Base-by-base conservation (phyloP, 1,140 invertebrate species). In the Pseudomyrmex dendroicus region DNA sequence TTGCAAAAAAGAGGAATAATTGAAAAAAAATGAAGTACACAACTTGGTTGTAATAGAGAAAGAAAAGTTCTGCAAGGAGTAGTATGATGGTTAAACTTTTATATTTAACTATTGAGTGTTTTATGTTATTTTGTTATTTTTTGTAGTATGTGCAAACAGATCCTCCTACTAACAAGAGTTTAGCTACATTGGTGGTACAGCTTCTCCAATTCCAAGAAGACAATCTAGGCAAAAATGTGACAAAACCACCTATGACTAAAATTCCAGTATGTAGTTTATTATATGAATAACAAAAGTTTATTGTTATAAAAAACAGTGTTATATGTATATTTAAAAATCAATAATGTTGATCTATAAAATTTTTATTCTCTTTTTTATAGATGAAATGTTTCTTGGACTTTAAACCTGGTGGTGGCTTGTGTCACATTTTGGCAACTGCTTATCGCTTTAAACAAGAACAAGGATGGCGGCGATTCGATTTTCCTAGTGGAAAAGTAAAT, bases 151-250 rank as follows among this genome's bases (percentile, higher is more conserved):
- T 98, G 62, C 97, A 97, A 93, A 97, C 98, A 64, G 99, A 99
- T 94, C 98, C 98, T 84, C 97, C 98, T 54, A 99, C 98, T 35
- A 98, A 98, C 91, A 99, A 99, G 94, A 97, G 96, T 64, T 94
- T 99, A 90, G 96, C 98, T 10, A 96, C 96, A 86, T 94, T 99
- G 17, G 95, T 98, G 0, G 96, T 98, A 70, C 98, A 99, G 92
- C 95, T 99, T 63, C 95, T 99, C 63, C 98, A 99, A 93, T 99
- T 99, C 94, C 98, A 99, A 95, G 98, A 99, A 94, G 98, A 99
- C 87, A 98, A 98, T 93, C 96, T 99, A 91, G 98, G 98, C 2
- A 98, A 98, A 95, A 98, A 98, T 96, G 97, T 97, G 17, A 96
- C 96, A 62, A 99, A 99, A 94, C 97, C 98, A 86, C 96, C 97